A percentile compares a stretch with the other conserved stretches of the same genome.
Evolutionary conservation across 1,140 invertebrate genomes (phyloP).

Genomic region (Zaprionus ghesquierei): DNA sequence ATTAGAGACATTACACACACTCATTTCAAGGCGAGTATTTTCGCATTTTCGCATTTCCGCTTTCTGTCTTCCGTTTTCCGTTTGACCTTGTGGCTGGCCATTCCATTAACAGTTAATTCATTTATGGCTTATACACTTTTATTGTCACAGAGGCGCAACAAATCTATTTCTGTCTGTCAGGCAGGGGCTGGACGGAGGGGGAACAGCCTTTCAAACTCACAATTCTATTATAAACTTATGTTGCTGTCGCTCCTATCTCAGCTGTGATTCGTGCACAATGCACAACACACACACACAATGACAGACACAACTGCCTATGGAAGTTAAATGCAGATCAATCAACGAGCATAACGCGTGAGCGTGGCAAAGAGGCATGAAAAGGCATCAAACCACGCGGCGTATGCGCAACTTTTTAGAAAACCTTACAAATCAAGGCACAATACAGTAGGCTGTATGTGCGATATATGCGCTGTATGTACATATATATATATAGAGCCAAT

Average conservation of each 20-base stretch:
- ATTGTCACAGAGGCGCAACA: neutral
- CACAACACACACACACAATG: slow-evolving; percentile 23
- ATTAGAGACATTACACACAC: neutral
- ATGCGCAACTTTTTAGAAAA: slow-evolving; percentile 66
- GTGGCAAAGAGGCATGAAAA: slow-evolving; percentile 14
- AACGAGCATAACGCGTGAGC: slow-evolving; percentile 57
- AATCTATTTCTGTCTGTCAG: neutral
- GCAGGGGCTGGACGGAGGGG: too few relatives aligned
- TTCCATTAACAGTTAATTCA: slow-evolving; percentile 27
- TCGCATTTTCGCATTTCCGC: neutral
- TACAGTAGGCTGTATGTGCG: slow-evolving; percentile 30
- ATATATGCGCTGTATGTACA: neutral
- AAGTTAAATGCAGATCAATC: slow-evolving; percentile 72
- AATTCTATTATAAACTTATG: slow-evolving; percentile 44
- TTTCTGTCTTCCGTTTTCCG: neutral
- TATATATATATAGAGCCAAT: slow-evolving; percentile 53
- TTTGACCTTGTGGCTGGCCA: neutral
- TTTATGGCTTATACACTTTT: neutral
- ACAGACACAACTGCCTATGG: slow-evolving; percentile 27
- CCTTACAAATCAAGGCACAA: slow-evolving; percentile 74
- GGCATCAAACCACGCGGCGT: slow-evolving; percentile 23
- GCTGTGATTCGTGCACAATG: slow-evolving; percentile 34
- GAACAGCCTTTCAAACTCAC: slow-evolving; percentile 36
- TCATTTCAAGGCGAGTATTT: neutral
- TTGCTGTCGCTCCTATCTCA: slow-evolving; percentile 17